Base-by-base conservation (phyloP, 2,113 vertebrate species). In the Xiphophorus hellerii region DNA sequence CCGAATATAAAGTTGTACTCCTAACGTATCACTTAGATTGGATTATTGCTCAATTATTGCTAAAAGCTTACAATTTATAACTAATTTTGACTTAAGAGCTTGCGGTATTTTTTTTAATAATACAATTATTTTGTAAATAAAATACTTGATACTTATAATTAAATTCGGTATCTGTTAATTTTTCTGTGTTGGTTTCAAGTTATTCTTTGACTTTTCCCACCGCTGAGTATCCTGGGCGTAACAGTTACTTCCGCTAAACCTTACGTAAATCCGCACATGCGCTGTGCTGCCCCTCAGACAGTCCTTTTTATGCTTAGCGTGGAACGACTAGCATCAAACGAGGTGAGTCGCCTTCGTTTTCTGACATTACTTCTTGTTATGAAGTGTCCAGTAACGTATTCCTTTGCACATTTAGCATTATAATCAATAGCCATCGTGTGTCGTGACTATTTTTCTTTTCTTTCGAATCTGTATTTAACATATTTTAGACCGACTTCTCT, bases 301-400 rank as follows among this genome's bases (percentile, higher is more conserved):
- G 86, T 78, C 93, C 93, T 94, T 95, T 94, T 88, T 91, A 90
- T 91, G 89, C 82, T 61, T 78, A 84, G 82, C 74, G 91, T 89
- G 87, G 90, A 88, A 62, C 87, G 89, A 89, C 87, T 89, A 93
- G 92, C 92, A 92, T 87, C 92, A 80, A 88, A 80, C 87, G 89
- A 94, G 90, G 94, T 95, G 74, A 86, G 93, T 92, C 86, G 92
- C 69, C 62, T 8, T 6, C 4, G 9, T 44, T 78, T 78, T 84
- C 0, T 27, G 10, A 8, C 1, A 48, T 76, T 73, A 83, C 0
- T 0, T 22, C 0, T 0, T 1, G 1, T 66, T 74, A 62, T 64
- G 0, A 6, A 0, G 2, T 14, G 0, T 0, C 0, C 1, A 1
- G 2, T 3, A 0, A 11, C 0, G 15, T 8, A 63, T 60, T 28